Conservation (phyloP, 2,888 invertebrate genomes). For the Agriopis marginaria region DNA sequence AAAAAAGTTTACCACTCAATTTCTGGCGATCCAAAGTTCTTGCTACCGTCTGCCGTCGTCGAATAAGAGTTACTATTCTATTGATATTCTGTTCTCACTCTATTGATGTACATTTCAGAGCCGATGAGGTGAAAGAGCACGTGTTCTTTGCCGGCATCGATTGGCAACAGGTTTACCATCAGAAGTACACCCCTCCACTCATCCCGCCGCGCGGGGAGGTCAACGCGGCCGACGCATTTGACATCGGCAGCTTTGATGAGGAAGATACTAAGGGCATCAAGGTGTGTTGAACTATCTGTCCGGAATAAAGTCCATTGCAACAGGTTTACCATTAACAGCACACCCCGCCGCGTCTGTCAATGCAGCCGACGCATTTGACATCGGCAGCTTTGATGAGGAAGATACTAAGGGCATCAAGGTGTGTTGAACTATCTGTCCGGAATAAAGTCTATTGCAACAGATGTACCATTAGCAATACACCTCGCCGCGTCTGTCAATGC, state of each 20-base stretch:
- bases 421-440: slow-evolving; percentile 19
- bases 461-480: slow-evolving; percentile 99
- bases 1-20: too few relatives aligned
- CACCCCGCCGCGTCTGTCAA: slow-evolving; percentile 99
- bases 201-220: slow-evolving; percentile 99
- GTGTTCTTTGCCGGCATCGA: slow-evolving; percentile 99
- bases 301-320: not conserved
- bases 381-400: slow-evolving; percentile 99
- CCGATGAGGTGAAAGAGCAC: slow-evolving; percentile 99
- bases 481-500: slow-evolving; percentile 99
- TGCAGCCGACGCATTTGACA: slow-evolving; percentile 99
- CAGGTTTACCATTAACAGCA: slow-evolving; percentile 99
- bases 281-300: slow-evolving; percentile 70
- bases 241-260: slow-evolving; percentile 99
- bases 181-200: slow-evolving; percentile 99
- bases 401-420: slow-evolving; percentile 99
- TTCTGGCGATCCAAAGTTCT: too few relatives aligned
- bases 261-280: slow-evolving; percentile 99
- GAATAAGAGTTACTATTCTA: too few relatives aligned
- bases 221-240: slow-evolving; percentile 99
- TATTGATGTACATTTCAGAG: slow-evolving; percentile 83
- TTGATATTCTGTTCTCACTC: too few relatives aligned
- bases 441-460: slow-evolving; percentile 62
- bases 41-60: too few relatives aligned
- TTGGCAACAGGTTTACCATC: slow-evolving; percentile 99